These are phyloP conservation scores for Heliconius ethilla DNA, from an alignment of 2,888 invertebrate species.

Conservation along the genomic window DNA sequence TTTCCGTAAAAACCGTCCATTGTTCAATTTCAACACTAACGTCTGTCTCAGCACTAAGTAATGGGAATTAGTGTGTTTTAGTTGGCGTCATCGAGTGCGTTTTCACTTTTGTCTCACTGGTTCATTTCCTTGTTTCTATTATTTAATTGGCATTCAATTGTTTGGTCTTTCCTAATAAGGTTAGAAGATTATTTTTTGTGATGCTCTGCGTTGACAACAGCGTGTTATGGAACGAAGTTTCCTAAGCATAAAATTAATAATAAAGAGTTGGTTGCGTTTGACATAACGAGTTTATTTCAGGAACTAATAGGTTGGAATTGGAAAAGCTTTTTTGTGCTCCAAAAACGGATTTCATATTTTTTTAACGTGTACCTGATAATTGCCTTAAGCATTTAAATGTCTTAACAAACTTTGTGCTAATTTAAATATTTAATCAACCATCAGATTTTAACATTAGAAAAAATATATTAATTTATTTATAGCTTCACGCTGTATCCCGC, in stretches of 20 bases:
- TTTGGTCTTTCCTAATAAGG: not conserved
- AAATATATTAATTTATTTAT: not conserved
- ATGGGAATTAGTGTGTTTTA: slow-evolving; percentile 29
- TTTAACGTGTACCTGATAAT: slow-evolving; percentile 12
- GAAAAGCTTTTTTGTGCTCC: too few species aligned
- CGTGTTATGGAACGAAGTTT: too few species aligned
- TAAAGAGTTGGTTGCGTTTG: too few species aligned
- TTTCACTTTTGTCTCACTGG: slow-evolving; percentile 36
- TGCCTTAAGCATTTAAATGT: not conserved
- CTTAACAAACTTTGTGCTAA: not conserved
- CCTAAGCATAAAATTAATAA: too few species aligned
- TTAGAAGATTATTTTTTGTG: not conserved
- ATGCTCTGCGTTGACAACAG: too few species aligned
- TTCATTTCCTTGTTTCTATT: slow-evolving; percentile 18
- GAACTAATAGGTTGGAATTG: too few species aligned
- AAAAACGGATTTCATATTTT: not conserved
- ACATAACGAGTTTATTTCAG: too few species aligned
- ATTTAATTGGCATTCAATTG: not conserved
- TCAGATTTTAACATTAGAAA: not conserved
- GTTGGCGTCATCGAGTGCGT: slow-evolving; percentile 25
- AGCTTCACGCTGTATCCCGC: not conserved
- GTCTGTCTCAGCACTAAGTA: not conserved
- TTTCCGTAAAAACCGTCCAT: slow-evolving; percentile 72
- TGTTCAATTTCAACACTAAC: slow-evolving; percentile 55
- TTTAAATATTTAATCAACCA: not conserved